Evolutionary conservation across 2,113 vertebrate species (phyloP).

Genomic region (Orthochromis indermauri): DNA sequence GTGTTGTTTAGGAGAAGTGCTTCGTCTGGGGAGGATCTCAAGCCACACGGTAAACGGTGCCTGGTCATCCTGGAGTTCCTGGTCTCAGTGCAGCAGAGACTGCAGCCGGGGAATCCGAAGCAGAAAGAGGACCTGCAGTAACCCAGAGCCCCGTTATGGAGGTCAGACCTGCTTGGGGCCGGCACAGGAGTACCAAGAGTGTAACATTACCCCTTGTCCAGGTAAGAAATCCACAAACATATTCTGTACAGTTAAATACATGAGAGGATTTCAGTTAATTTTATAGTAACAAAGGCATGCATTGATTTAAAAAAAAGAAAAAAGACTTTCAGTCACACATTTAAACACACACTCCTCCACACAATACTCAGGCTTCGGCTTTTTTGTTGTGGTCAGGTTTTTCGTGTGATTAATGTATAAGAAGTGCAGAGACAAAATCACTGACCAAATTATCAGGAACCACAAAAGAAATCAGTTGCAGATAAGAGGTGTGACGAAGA

Average conservation of each 20-base stretch:
- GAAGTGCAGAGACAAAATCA: slow-evolving; percentile 18
- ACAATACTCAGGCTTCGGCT: not conserved
- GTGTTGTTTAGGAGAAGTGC: slow-evolving; percentile 73
- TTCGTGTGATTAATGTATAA: slow-evolving; percentile 11
- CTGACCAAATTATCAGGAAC: slow-evolving; percentile 20
- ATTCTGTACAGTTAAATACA: not conserved
- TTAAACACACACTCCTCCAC: not conserved
- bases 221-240: slow-evolving; percentile 63
- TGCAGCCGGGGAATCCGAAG: slow-evolving; percentile 89
- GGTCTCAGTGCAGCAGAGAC: slow-evolving; percentile 95
- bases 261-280: not conserved
- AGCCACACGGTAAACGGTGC: slow-evolving; percentile 85
- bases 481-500: slow-evolving; percentile 52
- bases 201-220: slow-evolving; percentile 92
- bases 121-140: slow-evolving; percentile 87
- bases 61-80: slow-evolving; percentile 88
- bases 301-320: not conserved
- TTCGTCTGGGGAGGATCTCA: slow-evolving; percentile 81
- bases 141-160: slow-evolving; percentile 86
- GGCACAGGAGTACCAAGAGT: slow-evolving; percentile 90
- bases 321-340: not conserved
- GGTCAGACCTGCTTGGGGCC: slow-evolving; percentile 86
- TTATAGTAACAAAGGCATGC: not conserved
- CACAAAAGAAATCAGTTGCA: slow-evolving; percentile 47
- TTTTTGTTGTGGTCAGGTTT: not conserved